Percentiles rank a stretch among this genome's conserved stretches.
phyloP scores from a whole-genome alignment of 2,888 invertebrate species.

The Yponomeuta cagnagella region DNA sequence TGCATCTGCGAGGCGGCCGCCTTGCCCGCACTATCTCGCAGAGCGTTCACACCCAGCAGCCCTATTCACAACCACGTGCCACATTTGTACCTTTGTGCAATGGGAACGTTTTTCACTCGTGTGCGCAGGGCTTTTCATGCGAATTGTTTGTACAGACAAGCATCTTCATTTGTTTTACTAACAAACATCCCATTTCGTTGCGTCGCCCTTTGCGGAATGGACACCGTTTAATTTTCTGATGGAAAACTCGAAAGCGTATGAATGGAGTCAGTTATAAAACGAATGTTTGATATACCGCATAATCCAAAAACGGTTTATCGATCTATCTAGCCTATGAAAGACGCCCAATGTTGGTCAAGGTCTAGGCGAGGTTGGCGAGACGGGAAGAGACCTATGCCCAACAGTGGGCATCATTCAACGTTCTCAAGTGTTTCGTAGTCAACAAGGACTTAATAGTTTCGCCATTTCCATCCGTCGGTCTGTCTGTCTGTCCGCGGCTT shows the following conservation, averaged over 20 bases:
- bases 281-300: too few relatives aligned
- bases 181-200: not conserved
- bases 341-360: too few relatives aligned
- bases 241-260: not conserved
- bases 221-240: not conserved
- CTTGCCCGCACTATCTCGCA: constrained; percentile 38
- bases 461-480: too few relatives aligned
- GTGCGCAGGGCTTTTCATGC: not conserved
- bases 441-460: too few relatives aligned
- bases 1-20: constrained; percentile 42
- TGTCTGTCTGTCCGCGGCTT: too few relatives aligned
- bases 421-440: too few relatives aligned
- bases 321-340: too few relatives aligned
- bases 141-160: constrained; percentile 4
- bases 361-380: too few relatives aligned
- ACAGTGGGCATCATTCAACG: too few relatives aligned
- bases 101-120: constrained; percentile 18
- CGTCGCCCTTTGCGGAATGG: not conserved
- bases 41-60: constrained; percentile 41
- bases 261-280: too few relatives aligned
- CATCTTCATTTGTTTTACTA: not conserved
- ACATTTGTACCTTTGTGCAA: constrained; percentile 30
- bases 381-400: too few relatives aligned
- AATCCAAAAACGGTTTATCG: too few relatives aligned
- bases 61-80: constrained; percentile 34